Percentiles rank a stretch among this genome's conserved stretches.
These are phyloP conservation scores for Troides oblongomaculatus DNA, from an alignment of 2,888 invertebrate species.

Conservation along the genomic window DNA sequence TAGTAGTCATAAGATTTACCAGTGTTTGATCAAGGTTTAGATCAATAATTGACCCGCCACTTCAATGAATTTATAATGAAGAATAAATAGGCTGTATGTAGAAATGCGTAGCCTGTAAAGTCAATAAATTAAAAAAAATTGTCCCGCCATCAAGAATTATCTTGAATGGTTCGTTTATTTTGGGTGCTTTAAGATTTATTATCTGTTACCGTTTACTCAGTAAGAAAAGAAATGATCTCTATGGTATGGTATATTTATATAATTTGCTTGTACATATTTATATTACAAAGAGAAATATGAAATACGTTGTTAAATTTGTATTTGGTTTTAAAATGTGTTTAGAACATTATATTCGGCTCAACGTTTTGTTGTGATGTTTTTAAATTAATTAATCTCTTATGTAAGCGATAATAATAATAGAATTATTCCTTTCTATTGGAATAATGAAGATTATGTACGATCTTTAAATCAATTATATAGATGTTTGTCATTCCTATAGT, in stretches of 20 bases:
- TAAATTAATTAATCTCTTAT: slow-evolving; percentile 38
- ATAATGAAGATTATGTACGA: slow-evolving; percentile 12
- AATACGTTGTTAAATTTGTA: no score
- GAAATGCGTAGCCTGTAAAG: no score
- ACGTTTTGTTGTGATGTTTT: slow-evolving; percentile 54
- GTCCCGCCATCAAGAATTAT: slow-evolving; percentile 42
- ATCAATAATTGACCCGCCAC: background rate
- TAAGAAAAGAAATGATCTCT: background rate
- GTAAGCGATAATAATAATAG: background rate
- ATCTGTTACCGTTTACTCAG: slow-evolving; percentile 37
- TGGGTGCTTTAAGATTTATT: slow-evolving; percentile 52
- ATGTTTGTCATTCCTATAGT: slow-evolving; percentile 10
- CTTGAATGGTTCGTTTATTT: slow-evolving; percentile 51
- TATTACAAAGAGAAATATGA: no score
- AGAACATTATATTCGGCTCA: slow-evolving; percentile 49
- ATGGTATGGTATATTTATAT: background rate
- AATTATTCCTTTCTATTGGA: background rate
- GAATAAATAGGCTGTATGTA: no score
- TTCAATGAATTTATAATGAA: no score
- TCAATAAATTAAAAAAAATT: no score
- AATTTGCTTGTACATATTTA: background rate
- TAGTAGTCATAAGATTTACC: no score
- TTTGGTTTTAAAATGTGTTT: slow-evolving; percentile 10
- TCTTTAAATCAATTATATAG: slow-evolving; percentile 34
- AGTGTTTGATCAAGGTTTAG: no score